These are phyloP conservation scores for Solenopsis fugax DNA, from an alignment of 1,140 invertebrate species.

Conservation along the genomic window DNA sequence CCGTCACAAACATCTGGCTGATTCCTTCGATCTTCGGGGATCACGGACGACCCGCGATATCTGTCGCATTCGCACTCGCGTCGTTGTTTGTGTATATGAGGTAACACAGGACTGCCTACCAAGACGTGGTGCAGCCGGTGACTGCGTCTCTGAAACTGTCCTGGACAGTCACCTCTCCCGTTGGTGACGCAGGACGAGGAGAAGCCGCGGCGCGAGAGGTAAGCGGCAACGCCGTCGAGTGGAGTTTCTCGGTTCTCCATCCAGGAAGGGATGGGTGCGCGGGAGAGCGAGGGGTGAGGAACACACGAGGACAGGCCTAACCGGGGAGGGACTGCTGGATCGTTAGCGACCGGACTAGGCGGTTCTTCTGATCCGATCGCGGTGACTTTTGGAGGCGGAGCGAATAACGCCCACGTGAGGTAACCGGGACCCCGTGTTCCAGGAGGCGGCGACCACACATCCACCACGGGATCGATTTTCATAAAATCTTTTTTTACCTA, in stretches of 20 bases:
- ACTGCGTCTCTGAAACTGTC: conserved; percentile 85
- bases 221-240: conserved; percentile 62
- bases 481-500: conserved; percentile 61
- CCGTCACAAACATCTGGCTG: neutral
- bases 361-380: conserved; percentile 26
- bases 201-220: conserved; percentile 54
- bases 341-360: conserved; percentile 49
- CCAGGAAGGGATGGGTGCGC: conserved; percentile 25
- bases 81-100: conserved; percentile 8
- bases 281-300: neutral
- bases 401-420: conserved; percentile 65
- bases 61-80: conserved; percentile 1
- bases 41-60: neutral
- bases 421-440: conserved; percentile 31
- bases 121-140: conserved; percentile 84
- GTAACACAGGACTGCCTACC: conserved; percentile 63
- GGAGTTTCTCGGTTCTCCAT: conserved; percentile 42
- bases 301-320: neutral
- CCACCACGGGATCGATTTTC: conserved; percentile 60
- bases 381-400: conserved; percentile 52
- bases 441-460: conserved; percentile 29
- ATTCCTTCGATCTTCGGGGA: neutral
- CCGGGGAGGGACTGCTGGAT: conserved; percentile 8
- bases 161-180: conserved; percentile 82
- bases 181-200: conserved; percentile 70